Conservation (phyloP, 2,888 invertebrate species). For the Crematogaster levior region DNA sequence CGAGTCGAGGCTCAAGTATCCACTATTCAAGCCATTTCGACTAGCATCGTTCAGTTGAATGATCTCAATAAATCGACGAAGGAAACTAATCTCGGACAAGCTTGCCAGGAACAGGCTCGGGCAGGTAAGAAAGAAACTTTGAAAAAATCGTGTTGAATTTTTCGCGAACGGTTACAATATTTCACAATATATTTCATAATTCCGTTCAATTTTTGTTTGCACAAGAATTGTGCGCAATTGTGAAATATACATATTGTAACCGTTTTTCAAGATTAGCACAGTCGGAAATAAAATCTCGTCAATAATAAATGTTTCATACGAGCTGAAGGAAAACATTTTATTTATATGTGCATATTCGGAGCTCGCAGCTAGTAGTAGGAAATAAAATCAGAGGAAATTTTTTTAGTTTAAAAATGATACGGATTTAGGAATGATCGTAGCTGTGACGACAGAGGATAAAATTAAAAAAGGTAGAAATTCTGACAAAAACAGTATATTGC, state of each 20-base stretch:
- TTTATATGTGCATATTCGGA: not conserved
- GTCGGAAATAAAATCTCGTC: constrained; percentile 5
- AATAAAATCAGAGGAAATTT: constrained; percentile 16
- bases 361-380: not conserved
- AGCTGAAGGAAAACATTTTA: constrained; percentile 9
- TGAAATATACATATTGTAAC: not conserved
- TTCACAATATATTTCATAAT: no score
- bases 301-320: not conserved
- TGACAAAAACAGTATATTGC: not conserved
- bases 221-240: no score
- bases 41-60: constrained; percentile 81
- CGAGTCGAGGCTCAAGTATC: constrained; percentile 87
- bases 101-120: constrained; percentile 47
- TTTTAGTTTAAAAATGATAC: constrained; percentile 5
- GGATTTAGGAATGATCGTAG: not conserved
- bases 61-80: constrained; percentile 81
- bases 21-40: constrained; percentile 83
- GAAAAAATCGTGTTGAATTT: not conserved
- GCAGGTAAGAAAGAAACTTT: constrained; percentile 67
- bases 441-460: not conserved
- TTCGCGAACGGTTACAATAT: not conserved
- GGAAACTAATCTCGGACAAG: constrained; percentile 71
- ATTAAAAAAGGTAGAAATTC: constrained; percentile 5
- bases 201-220: no score
- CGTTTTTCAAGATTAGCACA: constrained; percentile 11